phyloP scores from a whole-genome alignment of 2,797 vertebrate genomes.

The Remorina albescens region DNA sequence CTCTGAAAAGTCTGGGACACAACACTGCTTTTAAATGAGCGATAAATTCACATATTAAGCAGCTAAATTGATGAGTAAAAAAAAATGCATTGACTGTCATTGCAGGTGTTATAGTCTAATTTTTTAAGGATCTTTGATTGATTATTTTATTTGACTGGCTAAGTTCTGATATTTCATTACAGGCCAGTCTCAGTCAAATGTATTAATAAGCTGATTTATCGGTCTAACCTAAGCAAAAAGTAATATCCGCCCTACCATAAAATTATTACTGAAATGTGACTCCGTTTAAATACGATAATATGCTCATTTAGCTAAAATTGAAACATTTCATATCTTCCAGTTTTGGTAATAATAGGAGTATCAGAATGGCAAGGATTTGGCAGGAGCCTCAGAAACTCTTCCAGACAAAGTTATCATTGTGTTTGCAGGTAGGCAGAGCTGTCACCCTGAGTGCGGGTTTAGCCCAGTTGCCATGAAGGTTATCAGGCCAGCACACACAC shows the following conservation, averaged over 20 bases:
- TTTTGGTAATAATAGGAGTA: conserved; percentile 51
- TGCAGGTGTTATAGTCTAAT: conserved; percentile 28
- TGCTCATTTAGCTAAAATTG: conserved; percentile 43
- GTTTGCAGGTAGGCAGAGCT: conserved; percentile 69
- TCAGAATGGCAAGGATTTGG: conserved; percentile 35
- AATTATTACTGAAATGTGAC: conserved; percentile 45
- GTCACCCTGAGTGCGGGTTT: conserved; percentile 69
- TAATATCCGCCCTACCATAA: conserved; percentile 41
- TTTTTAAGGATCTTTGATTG: conserved; percentile 22
- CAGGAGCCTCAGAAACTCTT: conserved; percentile 31
- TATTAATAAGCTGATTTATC: conserved; percentile 54
- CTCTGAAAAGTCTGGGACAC: neutral
- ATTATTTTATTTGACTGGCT: conserved; percentile 45
- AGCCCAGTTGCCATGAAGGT: conserved; percentile 79
- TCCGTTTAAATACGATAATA: conserved; percentile 47
- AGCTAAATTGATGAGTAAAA: conserved; percentile 23
- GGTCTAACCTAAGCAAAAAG: conserved; percentile 32
- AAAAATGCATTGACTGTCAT: conserved; percentile 40
- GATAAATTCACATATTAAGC: conserved; percentile 17
- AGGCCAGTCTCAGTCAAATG: conserved; percentile 49
- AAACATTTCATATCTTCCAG: conserved; percentile 31
- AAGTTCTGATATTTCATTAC: conserved; percentile 68
- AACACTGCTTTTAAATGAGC: conserved; percentile 22
- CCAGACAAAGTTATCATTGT: conserved; percentile 70
- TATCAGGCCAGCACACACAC: conserved; percentile 75